phyloP scores from a whole-genome alignment of 2,113 vertebrate genomes.

The Uropsilus gracilis region DNA sequence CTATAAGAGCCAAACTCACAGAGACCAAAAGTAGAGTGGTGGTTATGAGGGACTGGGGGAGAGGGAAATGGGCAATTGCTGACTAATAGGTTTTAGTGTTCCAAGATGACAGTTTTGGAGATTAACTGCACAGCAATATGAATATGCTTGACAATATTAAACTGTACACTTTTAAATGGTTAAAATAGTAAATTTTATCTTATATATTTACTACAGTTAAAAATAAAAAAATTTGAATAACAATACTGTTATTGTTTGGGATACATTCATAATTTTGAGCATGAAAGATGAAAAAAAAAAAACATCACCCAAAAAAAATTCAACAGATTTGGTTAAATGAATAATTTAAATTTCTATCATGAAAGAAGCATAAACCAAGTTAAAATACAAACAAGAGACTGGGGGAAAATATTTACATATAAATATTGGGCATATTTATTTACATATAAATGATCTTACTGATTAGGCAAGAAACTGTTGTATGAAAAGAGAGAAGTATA shows the following conservation, averaged over 20 bases:
- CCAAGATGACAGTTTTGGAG: neutral
- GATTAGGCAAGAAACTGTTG: neutral
- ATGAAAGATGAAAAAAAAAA: neutral
- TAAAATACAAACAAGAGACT: neutral
- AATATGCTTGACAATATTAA: neutral
- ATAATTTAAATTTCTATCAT: neutral
- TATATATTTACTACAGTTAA: neutral
- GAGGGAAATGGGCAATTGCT: neutral
- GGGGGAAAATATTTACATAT: neutral
- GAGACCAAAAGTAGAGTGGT: neutral
- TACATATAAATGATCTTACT: too few species aligned
- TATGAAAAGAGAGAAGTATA: neutral
- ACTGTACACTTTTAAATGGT: too few species aligned
- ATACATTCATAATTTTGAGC: neutral
- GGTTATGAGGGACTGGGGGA: too few species aligned
- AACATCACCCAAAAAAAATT: neutral
- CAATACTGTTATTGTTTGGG: neutral
- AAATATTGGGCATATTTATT: too few species aligned
- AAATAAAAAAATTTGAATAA: neutral
- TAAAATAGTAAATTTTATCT: neutral
- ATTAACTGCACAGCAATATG: neutral
- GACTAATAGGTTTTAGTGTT: neutral
- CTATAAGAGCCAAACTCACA: neutral
- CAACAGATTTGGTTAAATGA: neutral
- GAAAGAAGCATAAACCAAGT: neutral